Evolutionary conservation across 2,888 invertebrate species (phyloP).

Genomic region (Eristalinus sepulchralis): DNA sequence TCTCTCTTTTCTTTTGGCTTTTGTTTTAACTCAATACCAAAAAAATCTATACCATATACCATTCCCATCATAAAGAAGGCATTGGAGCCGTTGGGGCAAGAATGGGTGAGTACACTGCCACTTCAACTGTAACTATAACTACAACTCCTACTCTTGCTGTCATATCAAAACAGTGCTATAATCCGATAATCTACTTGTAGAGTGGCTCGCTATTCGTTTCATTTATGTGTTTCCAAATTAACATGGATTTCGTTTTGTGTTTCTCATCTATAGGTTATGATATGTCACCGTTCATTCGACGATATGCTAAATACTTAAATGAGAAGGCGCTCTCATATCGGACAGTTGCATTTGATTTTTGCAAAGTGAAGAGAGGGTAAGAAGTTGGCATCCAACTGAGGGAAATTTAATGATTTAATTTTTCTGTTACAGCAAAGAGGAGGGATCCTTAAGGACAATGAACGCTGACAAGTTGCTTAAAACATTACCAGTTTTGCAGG

Average conservation of each 20-base stretch:
- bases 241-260: slow-evolving; percentile 14
- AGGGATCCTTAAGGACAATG: slow-evolving; percentile 98
- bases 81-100: slow-evolving; percentile 73
- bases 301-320: slow-evolving; percentile 99
- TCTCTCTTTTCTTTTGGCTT: slow-evolving; percentile 74
- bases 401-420: neutral
- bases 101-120: slow-evolving; percentile 79
- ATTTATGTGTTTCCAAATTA: slow-evolving; percentile 41
- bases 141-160: slow-evolving; percentile 40
- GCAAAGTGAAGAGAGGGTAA: slow-evolving; percentile 99
- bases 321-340: slow-evolving; percentile 99
- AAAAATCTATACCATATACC: slow-evolving; percentile 62
- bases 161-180: slow-evolving; percentile 40
- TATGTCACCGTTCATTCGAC: slow-evolving; percentile 99
- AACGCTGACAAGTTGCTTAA: slow-evolving; percentile 98
- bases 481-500: slow-evolving; percentile 96
- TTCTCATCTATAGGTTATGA: slow-evolving; percentile 89
- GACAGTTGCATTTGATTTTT: slow-evolving; percentile 99
- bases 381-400: slow-evolving; percentile 74
- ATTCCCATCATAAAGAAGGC: slow-evolving; percentile 70
- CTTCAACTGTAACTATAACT: slow-evolving; percentile 57
- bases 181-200: slow-evolving; percentile 29
- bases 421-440: slow-evolving; percentile 89
- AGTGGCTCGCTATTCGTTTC: slow-evolving; percentile 1
- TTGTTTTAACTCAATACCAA: slow-evolving; percentile 73